Base-by-base conservation (phyloP, 2,888 invertebrate genomes). In the Athalia rosae region DNA sequence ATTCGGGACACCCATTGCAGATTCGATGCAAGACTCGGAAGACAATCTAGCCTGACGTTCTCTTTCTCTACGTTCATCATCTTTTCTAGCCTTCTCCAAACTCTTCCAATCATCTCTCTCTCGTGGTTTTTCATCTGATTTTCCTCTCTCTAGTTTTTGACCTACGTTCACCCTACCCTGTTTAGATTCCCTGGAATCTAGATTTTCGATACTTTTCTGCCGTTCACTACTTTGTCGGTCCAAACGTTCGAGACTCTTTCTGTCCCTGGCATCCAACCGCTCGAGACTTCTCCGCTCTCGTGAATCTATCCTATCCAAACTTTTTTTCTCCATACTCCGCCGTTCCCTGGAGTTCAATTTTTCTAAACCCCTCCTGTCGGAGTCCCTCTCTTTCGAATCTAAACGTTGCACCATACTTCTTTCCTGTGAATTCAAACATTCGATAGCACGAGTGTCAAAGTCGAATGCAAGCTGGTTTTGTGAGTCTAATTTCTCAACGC, bases 51-150 rank as follows among this genome's bases (percentile, higher is more conserved):
- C 79, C 58, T 86, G 86, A 0, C 87, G 82, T 56, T 89, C 89
- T 15, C 85, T 83, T 58, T 89, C 88, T 0, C 87, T 84, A 9
- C 85, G 84, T 77, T 88, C 89, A 7, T 87, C 85, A 62, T 87
- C 88, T 76, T 88, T 88, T 0, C 88, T 81, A 43, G 89, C 89
- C 62, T 87, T 85, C 47, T 89, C 89, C 74, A 90, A 81, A 41
- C 88, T 89, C 63, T 84, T 85, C 89, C 88, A 89, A 59, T 90
- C 89, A 77, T 89, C 89, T 67, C 89, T 82, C 77, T 89, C 89
- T 0, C 85, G 83, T 3, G 88, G 88, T 64, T 84, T 87, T 1
- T 86, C 87, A 79, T 89, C 86, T 0, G 83, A 83, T 64, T 81
- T 84, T 6, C 80, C 80, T 53, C 81, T 82, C 15, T 85, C 83